phyloP scores from a whole-genome alignment of 2,888 invertebrate genomes.

The Hoplodrina ambigua region DNA sequence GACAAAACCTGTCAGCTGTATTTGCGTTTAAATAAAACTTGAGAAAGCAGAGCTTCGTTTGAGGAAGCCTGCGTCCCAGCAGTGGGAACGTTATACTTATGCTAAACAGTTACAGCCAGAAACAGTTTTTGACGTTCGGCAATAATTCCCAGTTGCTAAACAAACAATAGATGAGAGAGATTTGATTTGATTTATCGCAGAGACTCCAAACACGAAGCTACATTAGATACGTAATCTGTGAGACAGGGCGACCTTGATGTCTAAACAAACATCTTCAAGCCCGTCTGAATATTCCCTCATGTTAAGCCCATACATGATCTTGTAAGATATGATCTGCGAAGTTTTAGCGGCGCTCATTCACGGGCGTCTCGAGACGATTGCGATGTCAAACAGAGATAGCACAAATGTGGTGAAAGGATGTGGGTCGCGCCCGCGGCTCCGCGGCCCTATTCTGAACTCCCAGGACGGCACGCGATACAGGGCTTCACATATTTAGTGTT shows the following conservation, averaged over 20 bases:
- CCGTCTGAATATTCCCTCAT: conserved; percentile 54
- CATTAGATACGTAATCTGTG: conserved; percentile 5
- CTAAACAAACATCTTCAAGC: conserved; percentile 5
- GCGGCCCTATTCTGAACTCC: conserved; percentile 65
- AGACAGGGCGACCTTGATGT: conserved; percentile 18
- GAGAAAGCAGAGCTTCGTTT: too few relatives aligned
- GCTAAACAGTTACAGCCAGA: too few relatives aligned
- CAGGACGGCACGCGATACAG: conserved; percentile 19
- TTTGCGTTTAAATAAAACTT: too few relatives aligned
- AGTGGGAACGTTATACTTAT: too few relatives aligned
- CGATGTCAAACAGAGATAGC: conserved; percentile 88
- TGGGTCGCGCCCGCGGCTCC: conserved; percentile 84
- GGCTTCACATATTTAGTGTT: conserved; percentile 5
- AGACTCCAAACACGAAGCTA: background rate
- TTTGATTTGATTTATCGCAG: conserved; percentile 3
- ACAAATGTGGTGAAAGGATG: conserved; percentile 86
- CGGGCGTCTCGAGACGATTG: conserved; percentile 77
- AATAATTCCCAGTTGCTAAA: background rate
- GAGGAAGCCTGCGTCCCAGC: too few relatives aligned
- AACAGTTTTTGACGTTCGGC: too few relatives aligned
- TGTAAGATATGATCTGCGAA: conserved; percentile 50
- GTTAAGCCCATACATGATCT: conserved; percentile 34
- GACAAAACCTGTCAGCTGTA: too few relatives aligned
- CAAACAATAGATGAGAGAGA: background rate
- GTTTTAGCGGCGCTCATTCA: conserved; percentile 54